A percentile compares a stretch with the other conserved stretches of the same genome.
These are phyloP conservation scores for Anoplophora glabripennis DNA, from an alignment of 1,140 invertebrate species.

Conservation along the genomic window DNA sequence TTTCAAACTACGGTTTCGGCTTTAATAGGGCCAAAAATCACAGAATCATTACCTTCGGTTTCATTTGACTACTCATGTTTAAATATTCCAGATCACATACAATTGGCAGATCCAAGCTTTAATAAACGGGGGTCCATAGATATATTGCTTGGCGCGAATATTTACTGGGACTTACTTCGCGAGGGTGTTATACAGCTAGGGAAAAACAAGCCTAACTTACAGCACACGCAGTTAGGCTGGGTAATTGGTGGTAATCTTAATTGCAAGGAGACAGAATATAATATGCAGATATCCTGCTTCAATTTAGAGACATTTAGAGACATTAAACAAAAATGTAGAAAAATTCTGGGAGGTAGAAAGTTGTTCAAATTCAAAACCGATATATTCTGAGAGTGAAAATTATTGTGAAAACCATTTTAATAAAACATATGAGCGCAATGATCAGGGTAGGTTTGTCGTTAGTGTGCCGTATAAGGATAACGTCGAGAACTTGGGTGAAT, in stretches of 20 bases:
- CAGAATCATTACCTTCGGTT: slow-evolving; percentile 8
- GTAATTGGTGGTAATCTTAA: slow-evolving; percentile 26
- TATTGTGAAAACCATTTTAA: slow-evolving; percentile 1
- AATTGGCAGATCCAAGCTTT: slow-evolving; percentile 41
- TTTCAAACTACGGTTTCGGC: neutral
- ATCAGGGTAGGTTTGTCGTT: neutral
- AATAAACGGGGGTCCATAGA: slow-evolving; percentile 33
- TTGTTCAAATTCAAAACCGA: neutral
- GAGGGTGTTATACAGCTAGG: slow-evolving; percentile 26
- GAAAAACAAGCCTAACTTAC: slow-evolving; percentile 27
- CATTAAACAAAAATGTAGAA: neutral
- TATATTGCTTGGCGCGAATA: slow-evolving; percentile 35
- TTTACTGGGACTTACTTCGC: slow-evolving; percentile 33
- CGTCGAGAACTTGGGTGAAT: too few species aligned
- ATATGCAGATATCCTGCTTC: too few species aligned
- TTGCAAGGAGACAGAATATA: too few species aligned
- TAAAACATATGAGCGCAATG: neutral
- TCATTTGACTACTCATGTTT: slow-evolving; percentile 4
- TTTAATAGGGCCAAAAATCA: slow-evolving; percentile 13
- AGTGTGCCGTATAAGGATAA: neutral
- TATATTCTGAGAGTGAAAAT: neutral
- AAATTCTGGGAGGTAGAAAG: neutral
- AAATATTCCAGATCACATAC: slow-evolving; percentile 32
- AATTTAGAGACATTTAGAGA: too few species aligned
- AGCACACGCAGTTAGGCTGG: slow-evolving; percentile 40